Conservation (phyloP, 2,113 vertebrate genomes). For the Eonycteris spelaea region DNA sequence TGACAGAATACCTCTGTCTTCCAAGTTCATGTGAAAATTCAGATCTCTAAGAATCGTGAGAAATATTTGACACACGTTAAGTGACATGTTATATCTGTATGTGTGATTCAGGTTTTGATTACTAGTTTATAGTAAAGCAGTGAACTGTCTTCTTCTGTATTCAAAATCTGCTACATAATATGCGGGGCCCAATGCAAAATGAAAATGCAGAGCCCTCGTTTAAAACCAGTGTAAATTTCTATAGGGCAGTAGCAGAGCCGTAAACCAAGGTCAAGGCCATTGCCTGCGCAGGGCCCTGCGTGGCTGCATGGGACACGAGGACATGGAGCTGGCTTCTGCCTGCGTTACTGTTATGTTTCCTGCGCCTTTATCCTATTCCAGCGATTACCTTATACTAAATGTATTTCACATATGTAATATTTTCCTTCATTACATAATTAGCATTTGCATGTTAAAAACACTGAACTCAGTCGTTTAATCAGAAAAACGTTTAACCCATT, state of each 20-base stretch:
- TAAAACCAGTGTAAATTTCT: neutral
- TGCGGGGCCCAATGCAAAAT: neutral
- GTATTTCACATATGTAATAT: neutral
- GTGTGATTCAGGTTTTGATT: neutral
- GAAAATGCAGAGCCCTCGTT: neutral
- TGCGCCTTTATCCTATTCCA: neutral
- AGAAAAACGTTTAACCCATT: neutral
- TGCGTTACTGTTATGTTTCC: neutral
- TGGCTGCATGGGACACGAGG: accelerated
- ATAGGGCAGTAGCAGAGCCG: neutral
- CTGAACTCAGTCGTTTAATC: neutral
- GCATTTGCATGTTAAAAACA: neutral
- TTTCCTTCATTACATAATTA: neutral
- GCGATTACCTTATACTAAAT: neutral
- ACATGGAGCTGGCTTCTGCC: neutral
- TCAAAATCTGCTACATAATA: neutral
- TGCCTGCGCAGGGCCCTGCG: neutral
- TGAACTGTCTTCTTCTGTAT: neutral
- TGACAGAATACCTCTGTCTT: neutral
- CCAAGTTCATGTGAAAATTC: neutral
- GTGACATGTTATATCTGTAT: neutral
- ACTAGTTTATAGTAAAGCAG: neutral
- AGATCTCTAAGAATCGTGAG: neutral
- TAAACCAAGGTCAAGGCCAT: too few species aligned
- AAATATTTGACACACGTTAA: neutral